Conservation (phyloP, 2,888 invertebrate species). For the Cosmorhoe ocellata region DNA sequence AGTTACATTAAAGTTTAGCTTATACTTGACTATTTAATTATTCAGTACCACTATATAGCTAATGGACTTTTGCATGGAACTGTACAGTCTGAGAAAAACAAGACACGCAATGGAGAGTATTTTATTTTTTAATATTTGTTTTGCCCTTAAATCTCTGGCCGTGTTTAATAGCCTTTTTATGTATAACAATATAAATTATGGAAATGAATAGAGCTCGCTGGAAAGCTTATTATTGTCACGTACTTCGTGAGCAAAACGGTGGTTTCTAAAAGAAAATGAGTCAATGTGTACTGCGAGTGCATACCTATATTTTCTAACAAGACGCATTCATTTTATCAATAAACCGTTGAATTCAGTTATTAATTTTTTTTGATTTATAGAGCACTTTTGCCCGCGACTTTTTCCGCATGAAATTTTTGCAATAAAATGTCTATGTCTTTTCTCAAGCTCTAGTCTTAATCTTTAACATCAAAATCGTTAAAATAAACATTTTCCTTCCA, state of each 20-base stretch:
- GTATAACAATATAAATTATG: slow-evolving; percentile 36
- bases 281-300: not conserved
- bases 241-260: slow-evolving; percentile 20
- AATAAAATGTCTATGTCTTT: no score
- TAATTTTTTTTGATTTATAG: no score
- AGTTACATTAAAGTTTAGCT: no score
- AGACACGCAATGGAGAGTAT: slow-evolving; percentile 44
- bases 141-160: slow-evolving; percentile 44
- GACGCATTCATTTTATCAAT: no score
- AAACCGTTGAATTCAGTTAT: no score
- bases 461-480: no score
- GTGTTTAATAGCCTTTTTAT: slow-evolving; percentile 45
- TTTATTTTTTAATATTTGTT: slow-evolving; percentile 53
- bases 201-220: slow-evolving; percentile 29
- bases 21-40: no score
- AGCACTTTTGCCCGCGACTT: no score
- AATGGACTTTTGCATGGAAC: slow-evolving; percentile 22
- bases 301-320: not conserved
- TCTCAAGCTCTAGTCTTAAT: no score
- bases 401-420: no score
- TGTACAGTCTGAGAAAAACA: slow-evolving; percentile 43
- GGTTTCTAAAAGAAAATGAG: slow-evolving; percentile 25
- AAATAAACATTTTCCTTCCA: no score
- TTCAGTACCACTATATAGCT: no score
- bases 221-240: slow-evolving; percentile 31